Evolutionary conservation across 1,140 invertebrate genomes (phyloP), one percentile per base, ranked within the genome.

Genomic region (Eriosoma lanigerum): DNA sequence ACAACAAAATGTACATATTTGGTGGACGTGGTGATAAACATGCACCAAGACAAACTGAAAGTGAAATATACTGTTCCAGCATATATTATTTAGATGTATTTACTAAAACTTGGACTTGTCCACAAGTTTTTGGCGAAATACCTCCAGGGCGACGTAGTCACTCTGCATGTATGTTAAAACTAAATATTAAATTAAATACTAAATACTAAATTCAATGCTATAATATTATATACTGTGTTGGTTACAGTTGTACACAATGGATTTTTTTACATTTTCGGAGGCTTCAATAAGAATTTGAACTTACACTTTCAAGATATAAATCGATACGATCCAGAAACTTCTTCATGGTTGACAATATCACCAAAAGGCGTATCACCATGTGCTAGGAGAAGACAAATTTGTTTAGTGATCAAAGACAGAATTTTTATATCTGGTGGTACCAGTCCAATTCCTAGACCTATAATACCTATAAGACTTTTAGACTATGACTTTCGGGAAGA

Each of bases 361-460:
- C 86, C 89, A 6, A 84, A 85, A 56, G 92, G 92, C 2, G 83
- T 85, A 58, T 83, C 86, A n/a, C 93, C 93, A 0, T 90, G 89
- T 83, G 88, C 91, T 13, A 86, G 94, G 52, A 87, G 94, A 83
- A 86, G 94, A 58, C 94, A 96, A 85, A 93, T 91, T 64, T 94
- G 93, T 84, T 87, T 94, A 83, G 86, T 93, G 6, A 88, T 93
- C 82, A 89, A 88, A 24, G 88, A 92, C 82, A 88, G 89, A 84
- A 88, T 95, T 76, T 95, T 90, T 84, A 86, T 96, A 54, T 96
- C 96, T 87, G 94, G 94, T 50, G 94, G 94, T 58, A 95, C 94
- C 76, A 94, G 92, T 62, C 75, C 75, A 19, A n/a, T 26, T 46
- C 6, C 17, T 38, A 76, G 24, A 90, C 91, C 24, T 76, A 0